Evolutionary conservation across 1,140 invertebrate species (phyloP).

Genomic region (Euschistus heros): DNA sequence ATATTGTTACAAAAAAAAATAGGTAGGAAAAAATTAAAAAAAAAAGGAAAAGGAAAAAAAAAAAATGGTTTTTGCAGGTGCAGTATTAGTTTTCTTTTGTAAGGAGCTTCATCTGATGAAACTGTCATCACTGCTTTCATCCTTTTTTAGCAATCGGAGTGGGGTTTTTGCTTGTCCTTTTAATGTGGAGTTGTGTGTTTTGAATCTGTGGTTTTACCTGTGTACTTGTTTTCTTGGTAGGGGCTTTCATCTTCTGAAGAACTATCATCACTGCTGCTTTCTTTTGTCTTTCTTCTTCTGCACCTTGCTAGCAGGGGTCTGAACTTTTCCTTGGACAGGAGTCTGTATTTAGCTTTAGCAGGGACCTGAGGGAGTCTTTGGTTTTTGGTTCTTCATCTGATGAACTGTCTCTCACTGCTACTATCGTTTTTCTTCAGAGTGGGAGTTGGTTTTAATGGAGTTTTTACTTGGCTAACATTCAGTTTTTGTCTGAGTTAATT

Average conservation of each 20-base stretch:
- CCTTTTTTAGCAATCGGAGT: background rate
- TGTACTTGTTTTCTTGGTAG: background rate
- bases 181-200: too few species aligned
- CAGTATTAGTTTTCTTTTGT: background rate
- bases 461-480: too few species aligned
- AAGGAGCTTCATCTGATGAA: constrained; percentile 5
- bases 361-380: too few species aligned
- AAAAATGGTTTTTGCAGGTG: too few species aligned
- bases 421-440: background rate
- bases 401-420: constrained; percentile 1
- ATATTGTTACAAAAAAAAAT: too few species aligned
- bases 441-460: background rate
- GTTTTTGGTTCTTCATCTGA: constrained; percentile 10
- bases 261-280: constrained; percentile 19
- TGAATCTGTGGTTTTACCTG: background rate
- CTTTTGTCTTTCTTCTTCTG: constrained; percentile 24
- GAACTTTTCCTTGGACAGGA: too few species aligned
- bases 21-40: too few species aligned
- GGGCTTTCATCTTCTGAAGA: constrained; percentile 9
- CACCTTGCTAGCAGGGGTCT: background rate
- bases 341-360: too few species aligned
- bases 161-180: background rate
- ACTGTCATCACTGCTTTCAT: constrained; percentile 9
- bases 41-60: too few species aligned
- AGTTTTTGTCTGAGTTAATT: background rate